Percentiles rank a stretch among this genome's conserved stretches.
Conservation (phyloP, 2,888 invertebrate species). For the Sepiola atlantica region DNA sequence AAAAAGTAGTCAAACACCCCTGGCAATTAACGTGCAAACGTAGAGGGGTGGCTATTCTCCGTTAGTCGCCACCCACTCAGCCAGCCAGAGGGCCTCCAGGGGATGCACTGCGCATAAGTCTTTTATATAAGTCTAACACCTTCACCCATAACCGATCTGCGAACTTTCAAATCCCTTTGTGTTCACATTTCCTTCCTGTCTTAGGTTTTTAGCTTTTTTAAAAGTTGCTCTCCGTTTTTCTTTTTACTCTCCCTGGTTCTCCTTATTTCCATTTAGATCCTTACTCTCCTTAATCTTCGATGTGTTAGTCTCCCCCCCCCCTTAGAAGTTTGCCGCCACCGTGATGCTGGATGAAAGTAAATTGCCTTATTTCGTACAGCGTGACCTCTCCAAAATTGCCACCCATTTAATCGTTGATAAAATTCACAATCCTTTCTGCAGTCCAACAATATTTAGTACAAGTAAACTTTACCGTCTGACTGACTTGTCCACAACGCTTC, state of each 20-base stretch:
- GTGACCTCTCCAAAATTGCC: too few relatives aligned
- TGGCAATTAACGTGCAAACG: not conserved
- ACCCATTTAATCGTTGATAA: too few relatives aligned
- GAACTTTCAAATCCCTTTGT: not conserved
- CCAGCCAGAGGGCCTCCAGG: not conserved
- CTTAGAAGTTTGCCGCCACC: too few relatives aligned
- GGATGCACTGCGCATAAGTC: not conserved
- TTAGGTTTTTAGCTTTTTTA: not conserved
- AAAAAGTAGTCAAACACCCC: not conserved
- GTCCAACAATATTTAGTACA: too few relatives aligned
- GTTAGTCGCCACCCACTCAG: not conserved
- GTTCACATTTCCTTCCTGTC: not conserved
- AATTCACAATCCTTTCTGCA: too few relatives aligned
- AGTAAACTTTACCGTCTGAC: too few relatives aligned
- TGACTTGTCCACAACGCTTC: too few relatives aligned
- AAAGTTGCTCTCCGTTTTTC: not conserved
- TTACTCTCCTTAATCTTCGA: not conserved
- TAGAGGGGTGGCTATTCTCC: not conserved
- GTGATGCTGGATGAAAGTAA: too few relatives aligned
- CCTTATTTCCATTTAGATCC: not conserved
- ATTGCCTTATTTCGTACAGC: too few relatives aligned
- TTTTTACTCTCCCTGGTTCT: not conserved
- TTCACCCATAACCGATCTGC: not conserved
- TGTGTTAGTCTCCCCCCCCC: too few relatives aligned
- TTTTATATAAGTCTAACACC: conserved; percentile 32